These are phyloP conservation scores for Drosophila kikkawai DNA, from an alignment of 1,140 invertebrate genomes.

Conservation along the genomic window DNA sequence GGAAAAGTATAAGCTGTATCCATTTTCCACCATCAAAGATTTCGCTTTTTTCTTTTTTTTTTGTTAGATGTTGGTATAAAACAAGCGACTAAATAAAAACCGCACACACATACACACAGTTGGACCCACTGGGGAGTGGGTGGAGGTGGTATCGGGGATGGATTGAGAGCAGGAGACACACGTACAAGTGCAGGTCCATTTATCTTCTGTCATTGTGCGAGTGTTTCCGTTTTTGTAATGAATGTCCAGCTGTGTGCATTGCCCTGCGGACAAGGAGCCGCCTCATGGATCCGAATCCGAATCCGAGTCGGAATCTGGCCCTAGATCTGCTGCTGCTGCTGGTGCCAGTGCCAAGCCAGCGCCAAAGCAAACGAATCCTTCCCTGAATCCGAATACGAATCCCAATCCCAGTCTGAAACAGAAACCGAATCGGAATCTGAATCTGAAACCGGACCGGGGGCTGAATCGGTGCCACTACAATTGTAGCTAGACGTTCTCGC, in stretches of 20 bases:
- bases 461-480: constrained; percentile 54
- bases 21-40: constrained; percentile 79
- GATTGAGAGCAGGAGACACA: constrained; percentile 50
- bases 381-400: constrained; percentile 29
- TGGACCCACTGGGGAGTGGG: constrained; percentile 3
- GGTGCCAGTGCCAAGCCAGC: constrained; percentile 33
- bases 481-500: constrained; percentile 65
- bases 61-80: constrained; percentile 74
- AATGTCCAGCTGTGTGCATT: constrained; percentile 82
- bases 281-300: constrained; percentile 15
- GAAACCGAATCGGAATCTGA: constrained; percentile 24
- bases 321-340: constrained; percentile 30
- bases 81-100: constrained; percentile 81
- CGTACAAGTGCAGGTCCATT: constrained; percentile 81
- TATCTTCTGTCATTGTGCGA: constrained; percentile 81
- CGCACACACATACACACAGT: constrained; percentile 54
- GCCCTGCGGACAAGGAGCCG: constrained; percentile 63
- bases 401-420: constrained; percentile 23
- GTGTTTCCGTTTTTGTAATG: constrained; percentile 82
- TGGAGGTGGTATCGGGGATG: constrained; percentile 11
- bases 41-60: constrained; percentile 12
- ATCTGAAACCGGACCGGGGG: constrained; percentile 17
- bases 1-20: constrained; percentile 64
- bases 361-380: constrained; percentile 41
- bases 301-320: constrained; percentile 27